Percentiles rank a stretch among this genome's conserved stretches.
Conservation (phyloP, 1,140 invertebrate species). For the Contarinia nasturtii region DNA sequence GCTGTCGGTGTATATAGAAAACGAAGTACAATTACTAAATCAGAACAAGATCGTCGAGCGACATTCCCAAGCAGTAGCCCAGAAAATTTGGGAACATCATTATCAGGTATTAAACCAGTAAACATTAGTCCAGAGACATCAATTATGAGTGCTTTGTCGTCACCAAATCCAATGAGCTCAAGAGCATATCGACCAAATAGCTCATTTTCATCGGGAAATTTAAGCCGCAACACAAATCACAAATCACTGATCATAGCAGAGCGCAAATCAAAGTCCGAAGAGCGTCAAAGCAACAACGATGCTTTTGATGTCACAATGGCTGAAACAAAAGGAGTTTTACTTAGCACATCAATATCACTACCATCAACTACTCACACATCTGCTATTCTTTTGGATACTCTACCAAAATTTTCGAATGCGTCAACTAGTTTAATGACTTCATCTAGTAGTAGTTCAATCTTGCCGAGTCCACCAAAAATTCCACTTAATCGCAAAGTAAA, state of each 20-base stretch:
- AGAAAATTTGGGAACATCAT: not conserved
- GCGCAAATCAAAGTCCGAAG: not conserved
- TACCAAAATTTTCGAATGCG: not conserved
- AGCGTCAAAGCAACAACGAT: slow-evolving; percentile 11
- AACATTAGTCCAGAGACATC: not conserved
- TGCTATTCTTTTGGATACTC: no score
- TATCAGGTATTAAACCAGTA: not conserved
- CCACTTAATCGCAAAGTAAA: slow-evolving; percentile 34
- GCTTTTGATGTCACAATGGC: slow-evolving; percentile 17
- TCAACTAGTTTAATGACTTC: not conserved
- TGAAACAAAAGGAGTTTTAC: slow-evolving; percentile 15
- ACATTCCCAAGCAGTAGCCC: slow-evolving; percentile 10
- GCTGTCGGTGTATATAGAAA: not conserved
- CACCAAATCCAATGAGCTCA: slow-evolving; percentile 10
- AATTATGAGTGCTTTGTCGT: not conserved
- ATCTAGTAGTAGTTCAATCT: not conserved
- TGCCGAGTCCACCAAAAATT: slow-evolving; percentile 22
- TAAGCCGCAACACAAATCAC: slow-evolving; percentile 10
- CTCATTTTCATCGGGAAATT: slow-evolving; percentile 17
- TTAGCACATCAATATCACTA: not conserved
- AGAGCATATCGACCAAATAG: slow-evolving; percentile 8
- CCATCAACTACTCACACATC: not conserved
- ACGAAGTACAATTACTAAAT: not conserved
- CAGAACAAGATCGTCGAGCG: slow-evolving; percentile 11
- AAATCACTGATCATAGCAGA: not conserved